These are phyloP conservation scores for Ditula angustiorana DNA, from an alignment of 2,888 invertebrate species.

Conservation along the genomic window DNA sequence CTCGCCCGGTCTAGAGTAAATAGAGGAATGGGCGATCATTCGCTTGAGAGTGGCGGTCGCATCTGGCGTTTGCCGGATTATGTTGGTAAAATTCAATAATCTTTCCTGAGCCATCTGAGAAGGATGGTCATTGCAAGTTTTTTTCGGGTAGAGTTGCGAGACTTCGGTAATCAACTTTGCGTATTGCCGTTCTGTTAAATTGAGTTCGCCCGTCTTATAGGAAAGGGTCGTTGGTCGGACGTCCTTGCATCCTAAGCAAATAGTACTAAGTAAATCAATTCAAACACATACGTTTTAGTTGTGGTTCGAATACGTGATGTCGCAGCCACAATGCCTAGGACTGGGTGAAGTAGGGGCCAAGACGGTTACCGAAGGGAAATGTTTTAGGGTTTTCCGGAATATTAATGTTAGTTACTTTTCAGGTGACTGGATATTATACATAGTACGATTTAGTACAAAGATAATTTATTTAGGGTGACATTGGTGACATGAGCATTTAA, in stretches of 20 bases:
- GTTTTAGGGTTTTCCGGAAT: slow-evolving; percentile 9
- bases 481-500: background rate
- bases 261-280: slow-evolving; percentile 44
- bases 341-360: background rate
- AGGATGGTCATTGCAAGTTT: slow-evolving; percentile 63
- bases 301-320: slow-evolving; percentile 42
- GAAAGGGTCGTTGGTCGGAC: slow-evolving; percentile 41
- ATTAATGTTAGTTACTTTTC: background rate
- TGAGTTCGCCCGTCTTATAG: slow-evolving; percentile 37
- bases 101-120: slow-evolving; percentile 72
- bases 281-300: slow-evolving; percentile 39
- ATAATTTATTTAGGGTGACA: no score
- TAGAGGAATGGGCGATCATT: slow-evolving; percentile 73
- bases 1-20: slow-evolving; percentile 58
- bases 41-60: slow-evolving; percentile 64
- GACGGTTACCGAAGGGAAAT: slow-evolving; percentile 2
- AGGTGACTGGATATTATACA: background rate
- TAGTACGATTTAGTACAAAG: background rate
- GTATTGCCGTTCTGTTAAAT: slow-evolving; percentile 45
- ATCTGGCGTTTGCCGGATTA: slow-evolving; percentile 76
- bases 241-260: slow-evolving; percentile 49
- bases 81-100: slow-evolving; percentile 79
- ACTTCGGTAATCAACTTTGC: slow-evolving; percentile 53
- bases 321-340: slow-evolving; percentile 3
- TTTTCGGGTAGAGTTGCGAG: slow-evolving; percentile 49